A percentile compares a stretch with the other conserved stretches of the same genome.
Conservation (phyloP, 92 coral and sea anemone genomes). For the Blastomussa wellsi region DNA sequence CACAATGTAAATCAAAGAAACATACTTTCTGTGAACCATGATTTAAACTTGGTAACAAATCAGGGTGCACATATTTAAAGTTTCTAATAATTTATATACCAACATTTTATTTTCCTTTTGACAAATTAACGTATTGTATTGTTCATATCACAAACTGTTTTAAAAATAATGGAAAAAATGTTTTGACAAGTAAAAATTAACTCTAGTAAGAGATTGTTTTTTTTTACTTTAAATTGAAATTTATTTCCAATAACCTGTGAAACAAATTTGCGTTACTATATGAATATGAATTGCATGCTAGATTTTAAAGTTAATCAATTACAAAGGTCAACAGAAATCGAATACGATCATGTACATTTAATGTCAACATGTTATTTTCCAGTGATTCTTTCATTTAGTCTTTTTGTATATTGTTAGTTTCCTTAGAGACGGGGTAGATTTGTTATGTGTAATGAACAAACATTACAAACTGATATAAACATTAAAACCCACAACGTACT, state of each 20-base stretch:
- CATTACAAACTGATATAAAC: neutral
- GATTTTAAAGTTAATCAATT: neutral
- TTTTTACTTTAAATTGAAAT: neutral
- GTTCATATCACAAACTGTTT: too few relatives aligned
- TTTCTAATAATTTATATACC: neutral
- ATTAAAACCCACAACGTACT: slow-evolving; percentile 17
- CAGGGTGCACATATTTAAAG: neutral
- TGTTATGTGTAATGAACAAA: neutral
- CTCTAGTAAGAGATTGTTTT: neutral
- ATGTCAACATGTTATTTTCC: neutral
- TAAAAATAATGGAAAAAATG: too few relatives aligned
- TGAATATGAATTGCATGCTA: neutral
- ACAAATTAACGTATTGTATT: neutral
- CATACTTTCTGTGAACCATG: neutral
- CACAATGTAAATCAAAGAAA: too few relatives aligned
- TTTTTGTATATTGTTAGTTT: neutral
- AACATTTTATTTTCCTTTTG: neutral
- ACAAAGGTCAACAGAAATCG: slow-evolving; percentile 1
- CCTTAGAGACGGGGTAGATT: neutral
- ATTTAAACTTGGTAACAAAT: neutral
- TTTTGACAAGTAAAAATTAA: too few relatives aligned
- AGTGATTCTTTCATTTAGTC: neutral
- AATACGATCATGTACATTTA: neutral
- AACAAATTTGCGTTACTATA: neutral
- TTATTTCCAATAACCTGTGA: neutral